Base-by-base conservation (phyloP, 2,888 invertebrate genomes). In the Mimachlamys varia region DNA sequence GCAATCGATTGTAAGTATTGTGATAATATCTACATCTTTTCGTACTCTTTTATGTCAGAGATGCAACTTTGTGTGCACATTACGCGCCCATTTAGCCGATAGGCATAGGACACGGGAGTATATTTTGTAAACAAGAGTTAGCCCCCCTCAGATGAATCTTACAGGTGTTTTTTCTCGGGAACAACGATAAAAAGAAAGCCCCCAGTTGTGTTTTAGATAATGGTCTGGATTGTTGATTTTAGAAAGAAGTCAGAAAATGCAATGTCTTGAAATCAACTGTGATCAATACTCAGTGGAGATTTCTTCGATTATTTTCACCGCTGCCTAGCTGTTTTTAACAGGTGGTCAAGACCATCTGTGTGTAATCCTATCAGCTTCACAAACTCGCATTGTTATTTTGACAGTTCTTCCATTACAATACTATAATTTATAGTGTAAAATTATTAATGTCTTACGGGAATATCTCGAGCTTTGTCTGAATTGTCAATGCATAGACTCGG, bases 111-210 rank as follows among this genome's bases (percentile, higher is more conserved):
- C 62, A 76, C 33, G 7, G 4, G 44, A 44, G 44, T 12, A 15
- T 33, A 27, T 27, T n/a, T 76, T 33, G 76, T 76, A 33, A 76
- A 76, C 76, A 76, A 27, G 76, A 76, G 76, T 76, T 76, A 33
- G 27, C 76, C 33, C 76, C 76, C 76, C 76, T 76, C 76, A 13
- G 76, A 76, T 27, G 76, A 76, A 76, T 76, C 76, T 7, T 76
- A 76, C 76, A 76, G 76, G 76, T 76, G 76, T 58, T n/a, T 22
- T 44, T 3, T 58, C n/a, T 33, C 76, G 12, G 27, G 76, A 76
- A 76, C 10, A 12, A 27, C 62, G 10, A 27, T n/a, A 4, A 7
- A 76, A n/a, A 4, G 13, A 76, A 76, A 2, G 27, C 27, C 62
- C 33, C 76, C 7, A 2, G 19, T 58, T 1, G 7, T 27, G 0